Conservation (phyloP, 2,113 vertebrate genomes). For the Stomatorhinus ivindoensis region DNA sequence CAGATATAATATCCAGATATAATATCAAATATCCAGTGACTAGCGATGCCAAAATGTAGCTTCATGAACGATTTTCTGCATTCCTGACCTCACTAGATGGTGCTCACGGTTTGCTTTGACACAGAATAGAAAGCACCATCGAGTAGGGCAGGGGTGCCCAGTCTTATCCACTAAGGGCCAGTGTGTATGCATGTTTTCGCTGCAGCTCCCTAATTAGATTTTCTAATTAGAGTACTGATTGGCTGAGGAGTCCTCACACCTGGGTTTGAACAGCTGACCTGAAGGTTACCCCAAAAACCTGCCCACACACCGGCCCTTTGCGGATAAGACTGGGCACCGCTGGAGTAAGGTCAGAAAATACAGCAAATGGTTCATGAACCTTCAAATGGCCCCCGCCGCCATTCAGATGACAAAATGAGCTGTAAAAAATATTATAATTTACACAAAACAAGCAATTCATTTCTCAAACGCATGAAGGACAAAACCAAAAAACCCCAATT, state of each 20-base stretch:
- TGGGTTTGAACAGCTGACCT: no score
- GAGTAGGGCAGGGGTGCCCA: no score
- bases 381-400: not conserved
- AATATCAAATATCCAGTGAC: no score
- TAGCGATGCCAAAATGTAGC: not conserved
- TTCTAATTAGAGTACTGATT: no score
- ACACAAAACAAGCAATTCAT: not conserved
- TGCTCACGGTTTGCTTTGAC: not conserved
- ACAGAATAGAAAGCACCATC: not conserved
- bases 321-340: no score
- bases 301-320: no score
- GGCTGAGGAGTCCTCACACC: no score
- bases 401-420: conserved; percentile 1
- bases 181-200: no score
- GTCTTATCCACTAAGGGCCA: no score
- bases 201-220: no score
- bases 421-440: not conserved
- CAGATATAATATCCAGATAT: no score
- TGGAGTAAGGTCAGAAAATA: not conserved
- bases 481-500: conserved; percentile 26
- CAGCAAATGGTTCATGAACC: not conserved
- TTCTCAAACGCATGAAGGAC: conserved; percentile 21
- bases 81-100: not conserved
- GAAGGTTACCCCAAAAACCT: no score
- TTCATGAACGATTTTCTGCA: not conserved